Evolutionary conservation across 2,797 vertebrate species (phyloP).

Genomic region (Oreortyx pictus): DNA sequence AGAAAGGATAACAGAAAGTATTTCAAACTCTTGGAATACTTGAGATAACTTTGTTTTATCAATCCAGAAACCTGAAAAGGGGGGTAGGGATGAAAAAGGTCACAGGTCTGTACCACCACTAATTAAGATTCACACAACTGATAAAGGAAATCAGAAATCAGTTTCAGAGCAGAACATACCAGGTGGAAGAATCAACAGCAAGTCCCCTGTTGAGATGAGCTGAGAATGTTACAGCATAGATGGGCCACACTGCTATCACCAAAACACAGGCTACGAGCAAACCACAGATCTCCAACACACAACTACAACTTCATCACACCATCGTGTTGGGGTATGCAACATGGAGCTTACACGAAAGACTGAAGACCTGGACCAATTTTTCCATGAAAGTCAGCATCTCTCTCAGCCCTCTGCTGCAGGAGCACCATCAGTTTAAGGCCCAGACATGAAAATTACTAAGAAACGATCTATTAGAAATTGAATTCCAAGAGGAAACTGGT

Average conservation of each 20-base stretch:
- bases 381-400: neutral
- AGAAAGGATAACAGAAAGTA: neutral
- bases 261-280: neutral
- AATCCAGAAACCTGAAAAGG: neutral
- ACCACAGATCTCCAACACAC: neutral
- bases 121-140: neutral
- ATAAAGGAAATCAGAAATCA: neutral
- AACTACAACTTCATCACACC: neutral
- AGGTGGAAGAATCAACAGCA: neutral
- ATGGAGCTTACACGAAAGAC: neutral
- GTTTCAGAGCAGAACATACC: neutral
- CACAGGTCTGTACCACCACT: neutral
- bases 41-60: neutral
- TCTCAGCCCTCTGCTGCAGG: neutral
- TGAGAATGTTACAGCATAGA: neutral
- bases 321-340: rapidly evolving
- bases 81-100: neutral
- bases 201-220: neutral
- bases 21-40: neutral
- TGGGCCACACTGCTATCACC: neutral
- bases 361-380: neutral
- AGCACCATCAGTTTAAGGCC: neutral
- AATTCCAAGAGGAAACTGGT: neutral
- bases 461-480: neutral
- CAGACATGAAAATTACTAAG: neutral